phyloP scores from a whole-genome alignment of 1,140 invertebrate species.

The Octopus sinensis region DNA sequence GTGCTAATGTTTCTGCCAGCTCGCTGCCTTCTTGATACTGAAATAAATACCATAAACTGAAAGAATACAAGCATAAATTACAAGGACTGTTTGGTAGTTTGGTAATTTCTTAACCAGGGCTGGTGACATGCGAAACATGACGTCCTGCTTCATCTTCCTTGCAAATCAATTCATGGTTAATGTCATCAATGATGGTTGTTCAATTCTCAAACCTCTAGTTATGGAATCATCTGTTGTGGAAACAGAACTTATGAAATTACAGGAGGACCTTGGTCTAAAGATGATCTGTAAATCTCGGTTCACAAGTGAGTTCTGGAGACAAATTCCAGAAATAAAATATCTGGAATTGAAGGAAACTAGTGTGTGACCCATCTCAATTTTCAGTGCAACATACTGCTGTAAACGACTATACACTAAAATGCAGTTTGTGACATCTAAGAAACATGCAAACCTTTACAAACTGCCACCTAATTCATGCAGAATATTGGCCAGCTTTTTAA shows the following conservation, averaged over 20 bases:
- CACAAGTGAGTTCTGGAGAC: background rate
- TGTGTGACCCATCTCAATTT: background rate
- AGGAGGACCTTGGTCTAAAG: background rate
- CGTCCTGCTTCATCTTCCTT: background rate
- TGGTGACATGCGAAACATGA: background rate
- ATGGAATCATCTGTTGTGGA: background rate
- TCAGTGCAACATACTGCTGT: constrained; percentile 7
- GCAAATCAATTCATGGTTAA: constrained; percentile 4
- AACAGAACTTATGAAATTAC: constrained; percentile 1
- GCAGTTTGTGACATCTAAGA: too few species aligned
- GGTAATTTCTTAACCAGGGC: background rate
- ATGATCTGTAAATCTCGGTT: background rate
- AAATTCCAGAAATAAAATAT: constrained; percentile 1
- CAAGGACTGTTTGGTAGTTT: constrained; percentile 2
- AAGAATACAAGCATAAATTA: constrained; percentile 5
- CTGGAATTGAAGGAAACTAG: background rate
- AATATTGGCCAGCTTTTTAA: too few species aligned
- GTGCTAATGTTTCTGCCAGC: too few species aligned
- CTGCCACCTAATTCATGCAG: too few species aligned
- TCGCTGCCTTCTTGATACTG: background rate
- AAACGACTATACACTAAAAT: too few species aligned
- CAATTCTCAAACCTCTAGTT: constrained; percentile 4
- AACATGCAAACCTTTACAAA: too few species aligned
- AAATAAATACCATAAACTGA: background rate
- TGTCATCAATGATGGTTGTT: constrained; percentile 4